Evolutionary conservation across 1,140 invertebrate species (phyloP).

Genomic region (Cardiocondyla obscurior): DNA sequence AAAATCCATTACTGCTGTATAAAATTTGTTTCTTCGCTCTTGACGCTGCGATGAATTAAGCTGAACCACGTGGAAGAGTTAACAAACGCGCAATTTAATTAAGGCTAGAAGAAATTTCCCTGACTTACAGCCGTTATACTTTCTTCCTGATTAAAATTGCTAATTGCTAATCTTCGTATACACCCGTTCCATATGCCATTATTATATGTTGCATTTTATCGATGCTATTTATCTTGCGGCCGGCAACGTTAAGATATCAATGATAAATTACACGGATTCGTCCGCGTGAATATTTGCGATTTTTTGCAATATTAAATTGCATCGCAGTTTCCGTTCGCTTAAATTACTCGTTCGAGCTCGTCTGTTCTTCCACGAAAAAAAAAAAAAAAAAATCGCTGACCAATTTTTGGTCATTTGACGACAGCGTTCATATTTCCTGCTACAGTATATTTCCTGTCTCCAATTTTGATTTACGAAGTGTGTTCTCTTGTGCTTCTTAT

Average conservation of each 20-base stretch:
- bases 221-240: slow-evolving; percentile 12
- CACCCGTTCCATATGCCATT: not conserved
- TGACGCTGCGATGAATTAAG: not conserved
- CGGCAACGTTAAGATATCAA: slow-evolving; percentile 1
- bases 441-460: slow-evolving; percentile 19
- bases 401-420: slow-evolving; percentile 27
- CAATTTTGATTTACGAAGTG: not conserved
- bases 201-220: slow-evolving; percentile 39
- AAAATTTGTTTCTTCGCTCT: not conserved
- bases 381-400: slow-evolving; percentile 10
- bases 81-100: slow-evolving; percentile 12
- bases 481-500: not conserved
- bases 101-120: slow-evolving; percentile 5
- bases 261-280: not conserved
- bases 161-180: slow-evolving; percentile 43
- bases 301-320: not conserved
- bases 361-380: not conserved
- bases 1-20: not conserved
- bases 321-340: not conserved
- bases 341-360: not conserved
- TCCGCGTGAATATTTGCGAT: not conserved
- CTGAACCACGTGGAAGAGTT: not conserved
- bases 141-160: slow-evolving; percentile 51
- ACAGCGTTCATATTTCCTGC: slow-evolving; percentile 23
- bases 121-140: not conserved